Conservation (phyloP, 2,113 vertebrate genomes). For the Solea solea region DNA sequence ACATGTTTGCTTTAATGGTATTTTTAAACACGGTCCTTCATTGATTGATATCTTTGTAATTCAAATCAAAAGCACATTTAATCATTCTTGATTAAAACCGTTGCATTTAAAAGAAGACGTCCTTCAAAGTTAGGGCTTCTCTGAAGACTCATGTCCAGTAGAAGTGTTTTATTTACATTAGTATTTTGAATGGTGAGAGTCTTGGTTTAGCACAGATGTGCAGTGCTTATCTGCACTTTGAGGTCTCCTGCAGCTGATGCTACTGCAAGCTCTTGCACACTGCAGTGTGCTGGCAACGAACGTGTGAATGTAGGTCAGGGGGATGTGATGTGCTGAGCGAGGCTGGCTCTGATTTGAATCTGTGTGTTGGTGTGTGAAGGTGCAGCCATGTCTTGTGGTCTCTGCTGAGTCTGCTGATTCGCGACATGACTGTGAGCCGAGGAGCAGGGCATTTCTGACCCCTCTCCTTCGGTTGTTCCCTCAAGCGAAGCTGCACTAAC, state of each 20-base stretch:
- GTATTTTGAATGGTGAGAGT: too few species aligned
- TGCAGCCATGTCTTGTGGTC: constrained; percentile 10
- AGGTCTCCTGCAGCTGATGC: not conserved
- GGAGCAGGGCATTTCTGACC: constrained; percentile 33
- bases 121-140: too few species aligned
- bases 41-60: too few species aligned
- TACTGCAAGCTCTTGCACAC: constrained; percentile 10
- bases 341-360: constrained; percentile 30
- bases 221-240: not conserved
- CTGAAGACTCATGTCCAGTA: too few species aligned
- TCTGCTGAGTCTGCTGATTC: constrained; percentile 38
- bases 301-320: constrained; percentile 64
- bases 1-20: too few species aligned
- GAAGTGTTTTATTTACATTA: too few species aligned
- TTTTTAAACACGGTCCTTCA: too few species aligned
- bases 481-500: not conserved
- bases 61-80: too few species aligned
- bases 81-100: too few species aligned
- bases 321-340: constrained; percentile 27
- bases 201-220: too few species aligned
- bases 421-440: not conserved
- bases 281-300: constrained; percentile 35
- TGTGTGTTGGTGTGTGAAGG: not conserved
- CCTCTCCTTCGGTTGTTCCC: constrained; percentile 2
- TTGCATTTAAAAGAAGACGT: too few species aligned